These are phyloP conservation scores for Cyclophora albipunctata DNA, from an alignment of 2,888 invertebrate genomes.

Conservation along the genomic window DNA sequence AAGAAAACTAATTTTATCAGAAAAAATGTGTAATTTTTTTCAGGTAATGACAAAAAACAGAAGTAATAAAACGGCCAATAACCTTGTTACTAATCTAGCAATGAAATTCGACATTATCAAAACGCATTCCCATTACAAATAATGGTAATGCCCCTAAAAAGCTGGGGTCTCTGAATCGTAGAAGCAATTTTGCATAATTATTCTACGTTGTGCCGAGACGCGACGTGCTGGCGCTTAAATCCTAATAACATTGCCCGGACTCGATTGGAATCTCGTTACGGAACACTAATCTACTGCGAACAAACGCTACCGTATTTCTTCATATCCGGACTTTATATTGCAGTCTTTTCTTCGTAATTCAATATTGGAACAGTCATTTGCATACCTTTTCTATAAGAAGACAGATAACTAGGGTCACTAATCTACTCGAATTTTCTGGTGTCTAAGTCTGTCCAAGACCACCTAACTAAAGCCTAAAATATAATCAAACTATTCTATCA, in stretches of 20 bases:
- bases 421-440: too few species aligned
- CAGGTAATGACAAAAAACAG: slow-evolving; percentile 40
- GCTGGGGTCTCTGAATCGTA: slow-evolving; percentile 66
- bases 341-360: slow-evolving; percentile 11
- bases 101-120: slow-evolving; percentile 68
- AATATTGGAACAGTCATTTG: too few species aligned
- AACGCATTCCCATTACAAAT: slow-evolving; percentile 69
- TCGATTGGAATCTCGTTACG: slow-evolving; percentile 68
- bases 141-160: slow-evolving; percentile 70
- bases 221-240: slow-evolving; percentile 60
- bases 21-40: too few species aligned
- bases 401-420: too few species aligned
- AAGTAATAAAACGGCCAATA: slow-evolving; percentile 36
- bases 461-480: too few species aligned
- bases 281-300: slow-evolving; percentile 56
- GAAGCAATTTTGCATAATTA: slow-evolving; percentile 75
- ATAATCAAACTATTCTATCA: too few species aligned
- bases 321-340: slow-evolving; percentile 23
- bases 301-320: slow-evolving; percentile 52
- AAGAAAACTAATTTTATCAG: too few species aligned
- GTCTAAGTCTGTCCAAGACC: too few species aligned
- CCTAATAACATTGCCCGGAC: slow-evolving; percentile 63
- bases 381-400: too few species aligned
- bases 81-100: slow-evolving; percentile 54
- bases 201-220: slow-evolving; percentile 51